These are phyloP conservation scores for Candoia aspera DNA, from an alignment of 2,113 vertebrate species.

Conservation along the genomic window DNA sequence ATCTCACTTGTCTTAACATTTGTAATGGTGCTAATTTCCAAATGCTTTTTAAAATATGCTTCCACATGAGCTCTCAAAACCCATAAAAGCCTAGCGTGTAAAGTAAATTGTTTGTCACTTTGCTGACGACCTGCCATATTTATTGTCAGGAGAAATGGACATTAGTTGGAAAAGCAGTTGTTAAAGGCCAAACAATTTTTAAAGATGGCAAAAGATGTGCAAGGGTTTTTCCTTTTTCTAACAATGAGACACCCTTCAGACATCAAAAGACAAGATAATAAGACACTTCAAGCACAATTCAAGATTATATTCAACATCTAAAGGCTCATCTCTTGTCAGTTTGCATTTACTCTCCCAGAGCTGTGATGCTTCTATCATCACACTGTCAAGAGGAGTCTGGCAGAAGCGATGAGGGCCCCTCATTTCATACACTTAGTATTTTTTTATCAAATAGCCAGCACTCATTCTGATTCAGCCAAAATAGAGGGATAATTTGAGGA, in stretches of 20 bases:
- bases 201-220: conserved; percentile 89
- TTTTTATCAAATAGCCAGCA: conserved; percentile 93
- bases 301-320: conserved; percentile 99
- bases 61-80: conserved; percentile 93
- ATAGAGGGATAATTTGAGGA: conserved; percentile 96
- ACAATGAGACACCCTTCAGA: conserved; percentile 96
- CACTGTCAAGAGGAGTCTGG: conserved; percentile 96
- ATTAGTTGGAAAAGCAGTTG: conserved; percentile 97
- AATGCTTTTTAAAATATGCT: conserved; percentile 83
- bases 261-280: conserved; percentile 99
- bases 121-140: conserved; percentile 88
- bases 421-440: conserved; percentile 99
- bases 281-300: conserved; percentile 99
- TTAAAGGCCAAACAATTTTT: conserved; percentile 97
- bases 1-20: conserved; percentile 71
- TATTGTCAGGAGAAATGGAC: conserved; percentile 98
- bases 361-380: conserved; percentile 99
- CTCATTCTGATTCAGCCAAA: conserved; percentile 92
- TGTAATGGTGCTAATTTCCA: conserved; percentile 88
- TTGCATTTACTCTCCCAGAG: conserved; percentile 98
- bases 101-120: conserved; percentile 89
- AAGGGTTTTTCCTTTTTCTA: conserved; percentile 91
- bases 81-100: conserved; percentile 87
- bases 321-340: conserved; percentile 99
- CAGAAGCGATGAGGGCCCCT: conserved; percentile 92